These are phyloP conservation scores for Lasioglossum calceatum DNA, from an alignment of 2,888 invertebrate genomes.

Conservation along the genomic window DNA sequence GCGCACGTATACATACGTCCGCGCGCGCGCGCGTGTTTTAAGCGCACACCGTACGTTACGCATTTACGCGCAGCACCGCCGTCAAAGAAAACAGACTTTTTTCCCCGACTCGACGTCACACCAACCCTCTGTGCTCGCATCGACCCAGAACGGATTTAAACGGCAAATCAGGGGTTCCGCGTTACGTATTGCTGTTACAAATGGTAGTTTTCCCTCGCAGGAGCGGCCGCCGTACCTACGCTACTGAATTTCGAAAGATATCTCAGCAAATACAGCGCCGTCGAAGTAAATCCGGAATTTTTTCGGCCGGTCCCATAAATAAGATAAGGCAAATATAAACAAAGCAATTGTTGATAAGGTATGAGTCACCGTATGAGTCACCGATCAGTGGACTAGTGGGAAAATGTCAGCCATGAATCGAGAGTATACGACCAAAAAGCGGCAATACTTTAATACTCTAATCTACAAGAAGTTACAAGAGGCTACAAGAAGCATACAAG, in stretches of 20 bases:
- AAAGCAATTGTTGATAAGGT: too few relatives aligned
- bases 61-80: constrained; percentile 35
- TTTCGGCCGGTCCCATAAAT: too few relatives aligned
- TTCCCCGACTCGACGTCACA: constrained; percentile 26
- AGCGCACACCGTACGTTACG: constrained; percentile 46
- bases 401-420: too few relatives aligned
- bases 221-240: neutral
- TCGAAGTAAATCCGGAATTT: too few relatives aligned
- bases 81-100: constrained; percentile 59
- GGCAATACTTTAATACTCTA: too few relatives aligned
- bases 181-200: constrained; percentile 50
- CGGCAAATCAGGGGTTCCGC: constrained; percentile 53
- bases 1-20: neutral
- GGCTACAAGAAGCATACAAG: too few relatives aligned
- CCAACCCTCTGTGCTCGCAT: constrained; percentile 11
- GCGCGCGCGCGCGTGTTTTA: constrained; percentile 19
- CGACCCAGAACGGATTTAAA: constrained; percentile 60
- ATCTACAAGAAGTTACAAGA: too few relatives aligned
- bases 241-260: neutral
- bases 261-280: neutral
- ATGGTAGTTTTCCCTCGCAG: constrained; percentile 51
- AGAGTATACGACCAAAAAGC: too few relatives aligned
- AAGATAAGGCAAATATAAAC: too few relatives aligned
- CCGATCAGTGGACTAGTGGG: too few relatives aligned
- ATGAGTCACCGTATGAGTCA: too few relatives aligned